Percentiles rank a stretch among this genome's conserved stretches.
Conservation (phyloP, 64 coral and sea anemone species). For the Montipora capricornis region DNA sequence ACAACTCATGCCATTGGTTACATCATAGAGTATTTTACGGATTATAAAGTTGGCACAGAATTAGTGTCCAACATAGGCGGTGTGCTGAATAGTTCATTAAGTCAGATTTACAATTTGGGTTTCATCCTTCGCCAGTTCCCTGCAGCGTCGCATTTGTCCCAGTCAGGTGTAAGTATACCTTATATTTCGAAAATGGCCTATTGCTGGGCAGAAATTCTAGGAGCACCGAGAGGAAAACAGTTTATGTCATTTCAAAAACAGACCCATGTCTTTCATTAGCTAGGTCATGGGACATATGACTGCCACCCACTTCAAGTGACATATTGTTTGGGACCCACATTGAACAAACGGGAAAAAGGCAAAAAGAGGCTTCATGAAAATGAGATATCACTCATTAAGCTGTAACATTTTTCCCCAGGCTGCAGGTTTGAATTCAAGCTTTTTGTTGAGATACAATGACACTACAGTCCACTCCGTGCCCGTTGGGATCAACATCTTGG, state of each 20-base stretch:
- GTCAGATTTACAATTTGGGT: conserved; percentile 43
- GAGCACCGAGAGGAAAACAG: too few species aligned
- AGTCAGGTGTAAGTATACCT: neutral
- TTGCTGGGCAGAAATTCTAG: too few species aligned
- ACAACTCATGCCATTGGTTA: conserved; percentile 54
- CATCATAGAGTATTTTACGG: conserved; percentile 47
- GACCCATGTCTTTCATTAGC: too few species aligned
- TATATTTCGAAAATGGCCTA: too few species aligned
- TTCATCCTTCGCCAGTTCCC: conserved; percentile 75
- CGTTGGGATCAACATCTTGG: conserved; percentile 81
- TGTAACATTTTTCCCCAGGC: conserved; percentile 10
- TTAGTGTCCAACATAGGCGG: conserved; percentile 30
- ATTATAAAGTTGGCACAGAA: conserved; percentile 65
- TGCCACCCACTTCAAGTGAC: too few species aligned
- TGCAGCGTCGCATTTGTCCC: neutral
- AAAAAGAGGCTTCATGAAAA: too few species aligned
- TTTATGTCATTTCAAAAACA: too few species aligned
- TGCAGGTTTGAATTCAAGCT: conserved; percentile 37
- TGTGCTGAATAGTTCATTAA: conserved; percentile 58
- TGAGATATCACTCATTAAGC: neutral
- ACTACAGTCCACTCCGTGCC: conserved; percentile 75
- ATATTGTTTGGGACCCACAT: too few species aligned
- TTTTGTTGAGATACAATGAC: conserved; percentile 74
- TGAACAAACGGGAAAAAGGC: too few species aligned
- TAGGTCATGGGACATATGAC: too few species aligned